phyloP scores from a whole-genome alignment of 2,113 vertebrate genomes.

The Alexandromys fortis region DNA sequence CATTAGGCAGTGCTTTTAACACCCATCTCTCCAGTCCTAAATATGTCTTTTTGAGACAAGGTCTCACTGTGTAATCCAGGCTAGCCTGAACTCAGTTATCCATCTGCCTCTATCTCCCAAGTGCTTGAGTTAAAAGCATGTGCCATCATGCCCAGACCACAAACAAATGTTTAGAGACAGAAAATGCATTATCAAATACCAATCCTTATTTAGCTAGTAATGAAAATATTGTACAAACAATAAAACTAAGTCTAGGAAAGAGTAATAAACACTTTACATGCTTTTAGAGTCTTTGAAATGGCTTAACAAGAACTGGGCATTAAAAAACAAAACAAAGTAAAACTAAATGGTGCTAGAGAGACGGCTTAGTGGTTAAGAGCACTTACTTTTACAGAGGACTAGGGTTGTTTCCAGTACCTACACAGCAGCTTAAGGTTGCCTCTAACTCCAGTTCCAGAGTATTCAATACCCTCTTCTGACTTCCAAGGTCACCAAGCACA shows the following conservation, averaged over 20 bases:
- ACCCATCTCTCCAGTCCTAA: not conserved
- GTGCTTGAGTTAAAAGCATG: not conserved
- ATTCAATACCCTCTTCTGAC: not conserved
- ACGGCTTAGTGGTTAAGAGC: not conserved
- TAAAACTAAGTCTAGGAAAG: not conserved
- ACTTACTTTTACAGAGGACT: not conserved
- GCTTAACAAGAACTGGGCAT: not conserved
- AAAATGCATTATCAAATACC: constrained; percentile 30
- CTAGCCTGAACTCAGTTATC: not conserved
- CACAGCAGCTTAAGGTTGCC: too few relatives aligned
- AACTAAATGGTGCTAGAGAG: not conserved
- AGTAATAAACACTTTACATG: not conserved
- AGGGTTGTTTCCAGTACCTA: not conserved
- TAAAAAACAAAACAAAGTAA: not conserved
- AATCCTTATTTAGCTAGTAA: not conserved
- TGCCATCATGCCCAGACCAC: not conserved
- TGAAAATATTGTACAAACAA: not conserved
- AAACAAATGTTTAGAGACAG: not conserved
- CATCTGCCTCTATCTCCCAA: not conserved
- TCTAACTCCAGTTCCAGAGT: not conserved
- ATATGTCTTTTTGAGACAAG: not conserved
- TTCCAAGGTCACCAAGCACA: not conserved
- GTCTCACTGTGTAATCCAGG: not conserved
- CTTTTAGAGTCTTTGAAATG: not conserved
- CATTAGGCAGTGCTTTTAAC: not conserved